Evolutionary conservation across 2,888 invertebrate species (phyloP).

Genomic region (Cheilosia grossa): DNA sequence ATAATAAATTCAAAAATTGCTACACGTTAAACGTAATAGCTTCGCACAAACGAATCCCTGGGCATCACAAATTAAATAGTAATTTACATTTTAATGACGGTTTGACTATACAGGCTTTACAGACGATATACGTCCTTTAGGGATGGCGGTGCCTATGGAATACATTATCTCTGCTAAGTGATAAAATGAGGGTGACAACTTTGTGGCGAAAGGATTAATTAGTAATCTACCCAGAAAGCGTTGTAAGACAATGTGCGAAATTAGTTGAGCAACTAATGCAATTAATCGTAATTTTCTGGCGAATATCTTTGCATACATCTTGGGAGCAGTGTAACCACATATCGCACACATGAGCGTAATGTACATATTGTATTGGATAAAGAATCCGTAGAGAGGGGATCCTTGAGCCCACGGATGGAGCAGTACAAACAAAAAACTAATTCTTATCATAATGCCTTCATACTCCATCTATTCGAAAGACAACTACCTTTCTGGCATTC

Average conservation of each 20-base stretch:
- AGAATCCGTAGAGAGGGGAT: too few species aligned
- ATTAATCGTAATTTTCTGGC: background rate
- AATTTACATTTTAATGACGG: constrained; percentile 9
- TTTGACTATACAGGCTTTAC: background rate
- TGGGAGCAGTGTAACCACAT: too few species aligned
- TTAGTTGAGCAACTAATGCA: background rate
- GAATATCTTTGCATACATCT: too few species aligned
- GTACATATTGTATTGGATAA: too few species aligned
- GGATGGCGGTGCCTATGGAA: background rate
- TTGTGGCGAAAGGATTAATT: background rate
- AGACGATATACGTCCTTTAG: background rate
- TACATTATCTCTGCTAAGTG: background rate
- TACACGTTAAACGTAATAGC: background rate
- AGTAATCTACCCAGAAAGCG: background rate
- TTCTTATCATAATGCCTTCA: too few species aligned
- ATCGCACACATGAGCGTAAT: too few species aligned
- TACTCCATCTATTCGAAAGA: too few species aligned
- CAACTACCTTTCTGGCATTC: too few species aligned
- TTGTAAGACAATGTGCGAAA: background rate
- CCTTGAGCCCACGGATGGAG: too few species aligned
- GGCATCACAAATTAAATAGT: background rate
- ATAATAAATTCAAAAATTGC: background rate
- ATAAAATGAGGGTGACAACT: background rate
- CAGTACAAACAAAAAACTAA: too few species aligned
- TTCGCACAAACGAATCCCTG: background rate